A percentile compares a stretch with the other conserved stretches of the same genome.
Evolutionary conservation across 2,888 invertebrate species (phyloP).

Genomic region (Sicus ferrugineus): DNA sequence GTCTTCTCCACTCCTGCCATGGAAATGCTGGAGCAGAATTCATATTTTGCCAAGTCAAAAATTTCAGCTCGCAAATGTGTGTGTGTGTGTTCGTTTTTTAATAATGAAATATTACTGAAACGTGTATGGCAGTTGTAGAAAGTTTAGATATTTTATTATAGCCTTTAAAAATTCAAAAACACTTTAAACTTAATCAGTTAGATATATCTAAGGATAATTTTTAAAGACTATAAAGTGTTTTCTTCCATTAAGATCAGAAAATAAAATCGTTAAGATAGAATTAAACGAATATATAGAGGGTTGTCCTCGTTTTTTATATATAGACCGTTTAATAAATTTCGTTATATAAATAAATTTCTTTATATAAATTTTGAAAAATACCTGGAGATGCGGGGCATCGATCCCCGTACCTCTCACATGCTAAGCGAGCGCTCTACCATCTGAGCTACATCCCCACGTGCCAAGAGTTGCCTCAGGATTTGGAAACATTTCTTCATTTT

Average conservation of each 20-base stretch:
- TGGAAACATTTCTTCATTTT: background rate
- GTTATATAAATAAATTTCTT: too few relatives aligned
- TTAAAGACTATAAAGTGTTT: too few relatives aligned
- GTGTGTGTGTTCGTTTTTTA: conserved; percentile 30
- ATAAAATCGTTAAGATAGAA: too few relatives aligned
- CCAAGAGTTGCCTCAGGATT: background rate
- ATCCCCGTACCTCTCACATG: conserved; percentile 66
- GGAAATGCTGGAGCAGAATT: background rate
- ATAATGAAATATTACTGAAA: conserved; percentile 57
- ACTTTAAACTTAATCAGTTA: too few relatives aligned
- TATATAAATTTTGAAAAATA: too few relatives aligned
- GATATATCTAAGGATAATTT: too few relatives aligned
- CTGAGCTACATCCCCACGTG: conserved; percentile 64
- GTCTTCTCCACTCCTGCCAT: background rate
- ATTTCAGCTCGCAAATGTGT: background rate
- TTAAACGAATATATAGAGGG: too few relatives aligned
- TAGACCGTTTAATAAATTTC: too few relatives aligned
- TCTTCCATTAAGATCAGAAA: too few relatives aligned
- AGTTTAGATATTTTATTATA: background rate
- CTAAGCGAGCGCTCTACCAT: conserved; percentile 66
- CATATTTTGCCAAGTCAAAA: background rate
- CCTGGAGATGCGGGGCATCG: conserved; percentile 64
- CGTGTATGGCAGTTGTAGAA: conserved; percentile 45
- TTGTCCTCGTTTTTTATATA: too few relatives aligned
- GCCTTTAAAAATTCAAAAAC: too few relatives aligned